Percentiles rank a stretch among this genome's conserved stretches.
Conservation (phyloP, 2,888 invertebrate genomes). For the Cataglyphis livida region DNA sequence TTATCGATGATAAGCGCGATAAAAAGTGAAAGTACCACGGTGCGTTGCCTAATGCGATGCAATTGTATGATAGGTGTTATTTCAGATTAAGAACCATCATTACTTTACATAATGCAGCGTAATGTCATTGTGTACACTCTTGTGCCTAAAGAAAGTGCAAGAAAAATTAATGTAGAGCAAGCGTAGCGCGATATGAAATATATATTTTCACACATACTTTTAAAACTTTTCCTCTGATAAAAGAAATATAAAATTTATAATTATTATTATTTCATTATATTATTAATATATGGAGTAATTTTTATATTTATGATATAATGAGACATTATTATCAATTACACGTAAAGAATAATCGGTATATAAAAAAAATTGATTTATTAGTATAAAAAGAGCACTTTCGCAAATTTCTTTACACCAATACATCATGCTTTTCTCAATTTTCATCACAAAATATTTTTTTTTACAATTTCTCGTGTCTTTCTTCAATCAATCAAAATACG, state of each 20-base stretch:
- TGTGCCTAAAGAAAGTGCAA: not conserved
- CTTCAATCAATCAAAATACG: not conserved
- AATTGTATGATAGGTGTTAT: conserved; percentile 7
- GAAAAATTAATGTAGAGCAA: not conserved
- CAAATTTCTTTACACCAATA: not conserved
- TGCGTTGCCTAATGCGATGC: conserved; percentile 32
- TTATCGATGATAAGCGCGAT: conserved; percentile 45
- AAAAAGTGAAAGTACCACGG: not conserved
- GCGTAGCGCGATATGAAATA: not conserved
- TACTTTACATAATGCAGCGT: conserved; percentile 13
- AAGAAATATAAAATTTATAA: not conserved
- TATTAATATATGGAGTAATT: not conserved
- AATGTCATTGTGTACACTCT: not conserved
- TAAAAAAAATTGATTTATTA: not conserved
- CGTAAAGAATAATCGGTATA: not conserved
- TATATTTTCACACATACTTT: not conserved
- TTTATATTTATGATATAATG: not conserved
- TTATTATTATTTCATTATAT: not conserved
- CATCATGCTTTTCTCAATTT: not conserved
- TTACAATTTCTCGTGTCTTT: no score
- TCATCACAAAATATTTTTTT: not conserved
- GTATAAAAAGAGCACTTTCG: not conserved
- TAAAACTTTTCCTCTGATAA: not conserved
- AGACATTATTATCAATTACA: not conserved
- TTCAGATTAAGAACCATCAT: conserved; percentile 4